Percentiles rank a stretch among this genome's conserved stretches.
Evolutionary conservation across 37 sponge, comb jelly and placozoan species (phyloP).

Genomic region (Hexactinellida sp.): DNA sequence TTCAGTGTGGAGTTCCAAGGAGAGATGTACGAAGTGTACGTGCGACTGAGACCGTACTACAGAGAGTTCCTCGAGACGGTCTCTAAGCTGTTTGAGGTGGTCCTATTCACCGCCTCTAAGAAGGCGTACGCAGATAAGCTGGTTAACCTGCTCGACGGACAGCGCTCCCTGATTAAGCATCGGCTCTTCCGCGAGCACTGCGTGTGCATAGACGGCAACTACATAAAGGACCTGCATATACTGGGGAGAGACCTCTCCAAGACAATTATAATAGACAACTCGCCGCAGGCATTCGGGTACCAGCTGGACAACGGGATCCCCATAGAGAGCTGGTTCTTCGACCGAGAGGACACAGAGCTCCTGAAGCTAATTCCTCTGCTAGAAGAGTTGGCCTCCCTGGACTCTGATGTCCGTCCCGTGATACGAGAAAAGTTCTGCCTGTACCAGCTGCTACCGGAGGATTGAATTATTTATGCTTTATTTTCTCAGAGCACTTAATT

Average conservation of each 20-base stretch:
- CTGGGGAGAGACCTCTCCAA: constrained; percentile 81
- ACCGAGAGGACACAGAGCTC: constrained; percentile 61
- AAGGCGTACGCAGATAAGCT: constrained; percentile 82
- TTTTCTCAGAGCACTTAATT: background rate
- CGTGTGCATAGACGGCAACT: constrained; percentile 66
- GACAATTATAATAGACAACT: constrained; percentile 90
- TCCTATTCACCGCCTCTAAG: constrained; percentile 68
- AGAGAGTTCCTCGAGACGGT: constrained; percentile 71
- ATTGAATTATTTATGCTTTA: constrained; percentile 22
- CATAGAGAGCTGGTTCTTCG: constrained; percentile 85
- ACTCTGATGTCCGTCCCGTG: constrained; percentile 80
- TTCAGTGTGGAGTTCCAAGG: constrained; percentile 51
- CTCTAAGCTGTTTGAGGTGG: constrained; percentile 66
- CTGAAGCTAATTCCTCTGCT: constrained; percentile 78
- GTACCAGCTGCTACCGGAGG: constrained; percentile 78
- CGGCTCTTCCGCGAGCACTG: constrained; percentile 92
- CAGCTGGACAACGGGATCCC: constrained; percentile 96
- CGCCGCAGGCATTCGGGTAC: constrained; percentile 92
- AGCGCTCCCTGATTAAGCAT: constrained; percentile 65
- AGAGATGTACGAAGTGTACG: constrained; percentile 59
- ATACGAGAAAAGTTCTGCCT: constrained; percentile 65
- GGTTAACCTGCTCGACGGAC: constrained; percentile 69
- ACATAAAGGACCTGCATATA: constrained; percentile 83
- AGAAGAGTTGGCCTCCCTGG: constrained; percentile 9
- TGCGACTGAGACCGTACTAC: constrained; percentile 60